These are phyloP conservation scores for Hypomecis atomaria DNA, from an alignment of 2,888 invertebrate species.

Conservation along the genomic window DNA sequence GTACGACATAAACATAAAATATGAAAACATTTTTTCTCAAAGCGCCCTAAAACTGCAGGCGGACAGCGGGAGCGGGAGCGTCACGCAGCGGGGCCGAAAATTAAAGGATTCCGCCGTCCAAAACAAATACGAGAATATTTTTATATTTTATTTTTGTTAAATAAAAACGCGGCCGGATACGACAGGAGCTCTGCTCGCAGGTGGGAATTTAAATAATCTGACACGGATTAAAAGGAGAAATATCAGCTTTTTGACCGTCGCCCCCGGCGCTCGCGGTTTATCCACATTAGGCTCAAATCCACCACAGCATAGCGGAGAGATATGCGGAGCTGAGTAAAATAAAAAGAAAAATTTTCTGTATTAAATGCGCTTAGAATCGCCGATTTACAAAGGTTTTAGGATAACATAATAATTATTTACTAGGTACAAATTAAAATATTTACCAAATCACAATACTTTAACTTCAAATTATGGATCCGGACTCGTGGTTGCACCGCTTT, in stretches of 20 bases:
- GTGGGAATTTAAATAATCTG: constrained; percentile 85
- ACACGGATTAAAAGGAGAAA: constrained; percentile 84
- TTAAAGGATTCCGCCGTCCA: constrained; percentile 83
- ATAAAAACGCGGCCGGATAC: constrained; percentile 68
- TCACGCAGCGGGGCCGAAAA: constrained; percentile 80
- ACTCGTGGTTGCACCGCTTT: no score
- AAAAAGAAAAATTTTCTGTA: no score
- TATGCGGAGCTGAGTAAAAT: background rate
- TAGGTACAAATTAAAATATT: no score
- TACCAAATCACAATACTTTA: no score
- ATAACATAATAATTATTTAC: no score
- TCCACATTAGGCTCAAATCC: constrained; percentile 61
- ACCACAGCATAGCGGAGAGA: background rate
- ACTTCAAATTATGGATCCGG: no score
- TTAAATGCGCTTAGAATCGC: background rate
- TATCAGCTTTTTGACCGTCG: constrained; percentile 82
- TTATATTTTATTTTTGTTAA: constrained; percentile 83
- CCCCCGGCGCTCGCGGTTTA: constrained; percentile 66
- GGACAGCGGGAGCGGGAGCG: constrained; percentile 56
- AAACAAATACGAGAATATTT: constrained; percentile 83
- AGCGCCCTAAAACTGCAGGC: constrained; percentile 69
- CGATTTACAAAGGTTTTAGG: no score
- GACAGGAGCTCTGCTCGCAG: constrained; percentile 71
- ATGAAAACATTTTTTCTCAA: constrained; percentile 72
- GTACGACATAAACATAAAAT: constrained; percentile 62